Evolutionary conservation across 2,797 vertebrate genomes (phyloP).

Genomic region (Pterois miles): DNA sequence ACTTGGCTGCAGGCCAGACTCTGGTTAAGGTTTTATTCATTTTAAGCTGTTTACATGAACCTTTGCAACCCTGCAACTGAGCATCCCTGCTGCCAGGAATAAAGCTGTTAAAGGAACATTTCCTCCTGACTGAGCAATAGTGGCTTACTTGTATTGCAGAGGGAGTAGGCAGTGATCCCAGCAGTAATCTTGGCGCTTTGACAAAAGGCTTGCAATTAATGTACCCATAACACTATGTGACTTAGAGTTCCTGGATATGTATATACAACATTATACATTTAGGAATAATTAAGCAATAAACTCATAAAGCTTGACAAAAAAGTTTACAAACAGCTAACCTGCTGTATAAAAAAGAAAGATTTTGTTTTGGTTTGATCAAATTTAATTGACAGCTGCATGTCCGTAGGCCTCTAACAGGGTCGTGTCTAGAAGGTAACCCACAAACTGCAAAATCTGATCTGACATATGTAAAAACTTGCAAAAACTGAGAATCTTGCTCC

Average conservation of each 20-base stretch:
- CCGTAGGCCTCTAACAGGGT: too few species aligned
- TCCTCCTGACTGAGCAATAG: constrained; percentile 15
- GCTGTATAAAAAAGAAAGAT: neutral
- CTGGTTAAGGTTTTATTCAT: constrained; percentile 12
- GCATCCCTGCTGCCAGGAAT: constrained; percentile 7
- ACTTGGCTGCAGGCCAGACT: constrained; percentile 5
- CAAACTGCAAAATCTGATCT: too few species aligned
- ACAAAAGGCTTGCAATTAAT: neutral
- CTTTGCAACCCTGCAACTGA: constrained; percentile 2
- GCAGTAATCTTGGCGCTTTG: neutral
- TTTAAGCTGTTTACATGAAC: constrained; percentile 39
- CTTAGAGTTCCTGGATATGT: neutral
- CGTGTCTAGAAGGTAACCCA: too few species aligned
- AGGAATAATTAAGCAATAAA: neutral
- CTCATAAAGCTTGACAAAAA: neutral
- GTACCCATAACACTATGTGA: neutral
- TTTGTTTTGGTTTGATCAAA: neutral
- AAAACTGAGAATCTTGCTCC: too few species aligned
- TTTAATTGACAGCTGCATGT: too few species aligned
- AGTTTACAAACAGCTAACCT: neutral
- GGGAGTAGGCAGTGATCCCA: neutral
- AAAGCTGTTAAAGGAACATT: constrained; percentile 11
- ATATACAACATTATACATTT: neutral
- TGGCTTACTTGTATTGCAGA: neutral
- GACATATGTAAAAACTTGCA: too few species aligned